Percentiles rank a stretch among this genome's conserved stretches.
Conservation (phyloP, 2,113 vertebrate species). For the Harpagus bidentatus region DNA sequence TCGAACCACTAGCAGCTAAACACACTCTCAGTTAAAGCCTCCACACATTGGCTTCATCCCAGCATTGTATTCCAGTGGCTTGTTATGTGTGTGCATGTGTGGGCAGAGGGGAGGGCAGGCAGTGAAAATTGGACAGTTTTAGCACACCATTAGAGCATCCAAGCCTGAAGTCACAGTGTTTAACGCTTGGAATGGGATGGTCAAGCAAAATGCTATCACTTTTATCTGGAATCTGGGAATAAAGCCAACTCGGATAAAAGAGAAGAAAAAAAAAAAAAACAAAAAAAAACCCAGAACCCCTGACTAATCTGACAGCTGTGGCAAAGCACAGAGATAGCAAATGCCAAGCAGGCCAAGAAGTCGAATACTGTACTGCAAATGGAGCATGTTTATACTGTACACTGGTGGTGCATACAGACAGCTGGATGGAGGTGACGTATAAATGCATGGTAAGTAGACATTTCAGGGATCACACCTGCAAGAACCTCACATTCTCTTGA, state of each 20-base stretch:
- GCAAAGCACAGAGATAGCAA: constrained; percentile 41
- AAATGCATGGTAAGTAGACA: background rate
- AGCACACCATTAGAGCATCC: constrained; percentile 65
- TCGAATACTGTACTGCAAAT: constrained; percentile 1
- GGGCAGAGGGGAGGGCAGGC: constrained; percentile 27
- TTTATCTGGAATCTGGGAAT: constrained; percentile 75
- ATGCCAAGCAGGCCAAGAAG: constrained; percentile 47
- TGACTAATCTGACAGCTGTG: constrained; percentile 70
- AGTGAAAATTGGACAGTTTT: constrained; percentile 65
- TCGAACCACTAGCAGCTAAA: background rate
- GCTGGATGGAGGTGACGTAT: background rate
- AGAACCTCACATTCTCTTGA: background rate
- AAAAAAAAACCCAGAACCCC: background rate
- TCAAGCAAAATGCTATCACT: constrained; percentile 72
- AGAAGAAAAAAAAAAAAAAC: background rate
- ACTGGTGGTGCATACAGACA: background rate
- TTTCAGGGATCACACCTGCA: background rate
- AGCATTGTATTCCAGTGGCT: constrained; percentile 18
- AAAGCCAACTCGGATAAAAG: constrained; percentile 67
- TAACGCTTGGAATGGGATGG: constrained; percentile 71
- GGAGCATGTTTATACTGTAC: background rate
- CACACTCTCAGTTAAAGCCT: background rate
- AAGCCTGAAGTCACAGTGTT: constrained; percentile 73
- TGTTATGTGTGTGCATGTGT: background rate
- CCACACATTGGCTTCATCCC: constrained; percentile 5